Percentiles rank a stretch among this genome's conserved stretches.
phyloP scores from a whole-genome alignment of 2,888 invertebrate species.

The Adineta ricciae region DNA sequence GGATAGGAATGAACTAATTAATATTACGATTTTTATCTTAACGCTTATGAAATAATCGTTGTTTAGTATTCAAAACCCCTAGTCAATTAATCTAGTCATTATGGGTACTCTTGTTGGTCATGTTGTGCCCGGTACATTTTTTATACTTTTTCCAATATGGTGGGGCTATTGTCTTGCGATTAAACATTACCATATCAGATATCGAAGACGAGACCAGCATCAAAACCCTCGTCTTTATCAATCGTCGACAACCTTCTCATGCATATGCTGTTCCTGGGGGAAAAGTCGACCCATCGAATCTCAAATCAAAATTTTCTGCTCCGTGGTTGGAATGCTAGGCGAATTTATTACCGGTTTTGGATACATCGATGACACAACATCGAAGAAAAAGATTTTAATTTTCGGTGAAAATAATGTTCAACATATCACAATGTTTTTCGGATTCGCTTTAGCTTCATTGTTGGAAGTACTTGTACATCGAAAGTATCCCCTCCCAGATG shows the following conservation, averaged over 20 bases:
- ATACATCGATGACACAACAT: conserved; percentile 37
- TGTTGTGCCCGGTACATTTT: conserved; percentile 44
- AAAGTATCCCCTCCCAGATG: neutral
- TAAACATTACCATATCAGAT: conserved; percentile 39
- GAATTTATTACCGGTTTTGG: conserved; percentile 48
- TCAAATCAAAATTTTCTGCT: conserved; percentile 32
- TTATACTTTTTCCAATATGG: conserved; percentile 44
- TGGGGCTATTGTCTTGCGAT: conserved; percentile 41
- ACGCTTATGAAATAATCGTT: too few relatives aligned
- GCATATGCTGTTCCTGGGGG: conserved; percentile 38
- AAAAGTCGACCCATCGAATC: conserved; percentile 33
- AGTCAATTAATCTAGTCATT: neutral
- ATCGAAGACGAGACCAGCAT: neutral
- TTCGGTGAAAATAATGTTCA: conserved; percentile 12
- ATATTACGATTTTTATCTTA: too few relatives aligned
- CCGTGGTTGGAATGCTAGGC: conserved; percentile 42
- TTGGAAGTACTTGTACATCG: neutral
- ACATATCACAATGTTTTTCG: conserved; percentile 11
- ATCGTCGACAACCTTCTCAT: conserved; percentile 39
- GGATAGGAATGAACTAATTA: too few relatives aligned
- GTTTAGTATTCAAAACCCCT: too few relatives aligned
- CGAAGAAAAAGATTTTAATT: conserved; percentile 27
- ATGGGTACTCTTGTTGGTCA: conserved; percentile 32
- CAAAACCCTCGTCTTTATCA: conserved; percentile 34
- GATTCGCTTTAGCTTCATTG: neutral